Evolutionary conservation across 2,113 vertebrate species (phyloP), one percentile per base, ranked within the genome.

Genomic region (Chloroceryle aenea): DNA sequence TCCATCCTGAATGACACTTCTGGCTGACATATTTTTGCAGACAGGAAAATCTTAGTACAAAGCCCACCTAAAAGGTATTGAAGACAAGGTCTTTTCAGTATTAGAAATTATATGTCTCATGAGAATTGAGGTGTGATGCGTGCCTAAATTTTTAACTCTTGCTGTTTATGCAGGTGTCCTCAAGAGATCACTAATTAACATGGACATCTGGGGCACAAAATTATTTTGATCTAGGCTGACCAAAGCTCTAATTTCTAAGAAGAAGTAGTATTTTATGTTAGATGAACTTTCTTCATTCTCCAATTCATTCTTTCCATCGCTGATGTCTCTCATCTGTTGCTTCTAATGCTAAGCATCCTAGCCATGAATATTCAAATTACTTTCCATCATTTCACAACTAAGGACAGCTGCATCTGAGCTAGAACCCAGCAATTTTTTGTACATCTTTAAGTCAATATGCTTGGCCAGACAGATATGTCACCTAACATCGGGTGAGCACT

Each of bases 401-500:
- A 86, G 73, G 27, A 64, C 30, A 81, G 32, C 34, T 42, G 36
- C 27, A n/a, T 19, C 48, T 73, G 18, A 13, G 18, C 68, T 53
- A 52, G 19, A 86, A 21, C 7, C 7, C 40, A 64, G 26, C 14
- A 84, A 48, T 6, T 10, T 62, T 90, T 45, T 58, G n/a, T 40
- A 30, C 61, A 7, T 52, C 14, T 77, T 20, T 43, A 45, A 63
- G 34, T 20, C 14, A 16, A 4, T 1, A 11, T 71, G 61, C 19
- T 56, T 7, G 5, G 34, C 8, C 19, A 64, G 27, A 48, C 4
- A 48, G 10, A 74, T 53, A 58, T 64, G n/a, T 19, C 3, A 7
- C 47, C 40, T 32, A 19, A 18, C 4, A 13, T 42, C 34, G 13
- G 29, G 9, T 36, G 43, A 58, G 22, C 0, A 0, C 21, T 43